Conservation (phyloP, 2,113 vertebrate genomes). For the Oncorhynchus masou region DNA sequence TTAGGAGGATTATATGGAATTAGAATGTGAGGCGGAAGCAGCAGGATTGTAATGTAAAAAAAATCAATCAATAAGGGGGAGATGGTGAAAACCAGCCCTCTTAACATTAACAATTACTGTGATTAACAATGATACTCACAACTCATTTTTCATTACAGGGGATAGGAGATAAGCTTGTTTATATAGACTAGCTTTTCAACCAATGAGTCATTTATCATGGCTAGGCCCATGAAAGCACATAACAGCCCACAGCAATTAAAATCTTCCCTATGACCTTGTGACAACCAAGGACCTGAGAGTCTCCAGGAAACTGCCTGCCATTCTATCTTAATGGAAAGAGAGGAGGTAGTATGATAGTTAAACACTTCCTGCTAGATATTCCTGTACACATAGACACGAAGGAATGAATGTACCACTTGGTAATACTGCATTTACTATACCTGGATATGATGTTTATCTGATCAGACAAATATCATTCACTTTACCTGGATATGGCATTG, state of each 20-base stretch:
- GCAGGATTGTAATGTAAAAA: constrained; percentile 79
- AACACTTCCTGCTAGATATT: not conserved
- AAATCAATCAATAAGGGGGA: constrained; percentile 82
- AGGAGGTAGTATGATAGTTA: not conserved
- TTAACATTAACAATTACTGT: constrained; percentile 90
- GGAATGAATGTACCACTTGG: too few relatives aligned
- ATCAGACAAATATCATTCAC: too few relatives aligned
- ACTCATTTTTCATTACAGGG: constrained; percentile 89
- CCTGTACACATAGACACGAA: too few relatives aligned
- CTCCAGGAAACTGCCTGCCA: constrained; percentile 11
- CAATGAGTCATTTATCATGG: constrained; percentile 76
- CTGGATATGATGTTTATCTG: too few relatives aligned
- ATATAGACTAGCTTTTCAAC: constrained; percentile 78
- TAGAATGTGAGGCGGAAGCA: constrained; percentile 69
- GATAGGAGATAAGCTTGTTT: constrained; percentile 87
- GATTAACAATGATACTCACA: constrained; percentile 89
- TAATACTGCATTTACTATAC: too few relatives aligned
- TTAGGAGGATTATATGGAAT: constrained; percentile 66
- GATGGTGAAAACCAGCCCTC: constrained; percentile 77
- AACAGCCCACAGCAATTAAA: constrained; percentile 86
- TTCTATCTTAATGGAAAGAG: not conserved
- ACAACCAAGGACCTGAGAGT: constrained; percentile 68
- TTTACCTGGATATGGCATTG: too few relatives aligned
- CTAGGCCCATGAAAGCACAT: constrained; percentile 73
- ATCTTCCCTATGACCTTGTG: constrained; percentile 87